Evolutionary conservation across 2,888 invertebrate genomes (phyloP), one percentile per base, ranked within the genome.

Genomic region (Chrysina gloriosa): DNA sequence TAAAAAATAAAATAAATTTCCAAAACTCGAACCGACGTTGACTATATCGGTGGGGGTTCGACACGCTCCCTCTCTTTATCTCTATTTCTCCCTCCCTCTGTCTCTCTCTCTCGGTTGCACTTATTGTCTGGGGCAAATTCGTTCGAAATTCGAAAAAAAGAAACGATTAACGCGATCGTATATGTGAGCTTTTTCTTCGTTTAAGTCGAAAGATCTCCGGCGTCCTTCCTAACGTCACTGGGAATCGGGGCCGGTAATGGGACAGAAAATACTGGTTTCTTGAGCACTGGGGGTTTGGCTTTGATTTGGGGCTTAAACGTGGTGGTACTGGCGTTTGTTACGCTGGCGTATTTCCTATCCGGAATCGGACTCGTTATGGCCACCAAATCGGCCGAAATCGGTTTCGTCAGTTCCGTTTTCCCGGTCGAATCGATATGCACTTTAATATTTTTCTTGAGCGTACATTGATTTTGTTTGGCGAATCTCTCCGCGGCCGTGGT

Each of bases 281-380:
- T 89, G 83, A 94, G 88, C 75, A 95, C 89, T 75, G 91, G 89
- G 11, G 95, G 95, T 84, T 94, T 95, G 61, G 90, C 89, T 80
- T 93, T 91, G 69, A 92, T 87, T 78, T 91, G 90, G 5, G 92
- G 92, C 81, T 92, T 92, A 70, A 89, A 87, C 70, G 87, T 86
- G 29, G 76, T 74, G 4, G 75, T 76, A 64, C 74, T 76, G 34
- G 77, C 75, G 63, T 76, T 77, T 47, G 78, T 76, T 54, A 80
- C 73, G 3, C 79, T 77, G 50, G 79, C 76, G 31, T 80, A 78
- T 69, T 81, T 81, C 31, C 81, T 72, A 47, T 82, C 81, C 1
- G 79, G 78, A 73, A 78, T 76, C 9, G 81, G 82, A 75, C 80
- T 81, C 50, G 80, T 77, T 19, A 73, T 79, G 11, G 78, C 72